These are phyloP conservation scores for Zosterops hypoxanthus DNA, from an alignment of 2,113 vertebrate genomes.

Conservation along the genomic window DNA sequence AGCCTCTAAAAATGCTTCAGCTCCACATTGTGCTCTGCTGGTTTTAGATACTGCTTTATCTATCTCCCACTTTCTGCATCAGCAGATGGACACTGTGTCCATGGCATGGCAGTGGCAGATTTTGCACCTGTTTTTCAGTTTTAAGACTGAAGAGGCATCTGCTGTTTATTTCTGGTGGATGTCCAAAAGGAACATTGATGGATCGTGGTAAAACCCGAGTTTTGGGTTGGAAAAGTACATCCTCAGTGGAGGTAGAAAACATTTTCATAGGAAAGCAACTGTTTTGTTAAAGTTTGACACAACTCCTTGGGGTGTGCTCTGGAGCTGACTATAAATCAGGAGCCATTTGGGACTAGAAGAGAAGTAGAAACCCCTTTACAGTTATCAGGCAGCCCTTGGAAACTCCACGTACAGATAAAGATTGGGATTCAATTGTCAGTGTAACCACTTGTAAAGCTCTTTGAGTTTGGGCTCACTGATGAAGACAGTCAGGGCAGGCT, in stretches of 20 bases:
- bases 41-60: not conserved
- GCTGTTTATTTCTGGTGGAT: not conserved
- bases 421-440: not conserved
- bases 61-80: not conserved
- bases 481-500: not conserved
- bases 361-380: not conserved
- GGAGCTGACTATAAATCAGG: not conserved
- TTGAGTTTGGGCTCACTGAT: not conserved
- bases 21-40: not conserved
- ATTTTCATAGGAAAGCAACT: not conserved
- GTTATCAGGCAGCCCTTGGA: not conserved
- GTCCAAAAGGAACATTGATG: not conserved
- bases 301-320: not conserved
- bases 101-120: not conserved
- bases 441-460: not conserved
- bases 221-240: not conserved
- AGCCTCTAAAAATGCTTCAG: not conserved
- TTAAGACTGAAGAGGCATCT: not conserved
- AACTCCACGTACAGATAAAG: not conserved
- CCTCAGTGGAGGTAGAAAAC: not conserved
- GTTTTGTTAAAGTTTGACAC: not conserved
- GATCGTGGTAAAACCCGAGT: not conserved
- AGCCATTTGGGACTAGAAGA: not conserved
- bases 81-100: not conserved
- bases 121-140: not conserved